Base-by-base conservation (phyloP, 37 sponge, comb jelly and placozoan species). In the Beroe ovata region DNA sequence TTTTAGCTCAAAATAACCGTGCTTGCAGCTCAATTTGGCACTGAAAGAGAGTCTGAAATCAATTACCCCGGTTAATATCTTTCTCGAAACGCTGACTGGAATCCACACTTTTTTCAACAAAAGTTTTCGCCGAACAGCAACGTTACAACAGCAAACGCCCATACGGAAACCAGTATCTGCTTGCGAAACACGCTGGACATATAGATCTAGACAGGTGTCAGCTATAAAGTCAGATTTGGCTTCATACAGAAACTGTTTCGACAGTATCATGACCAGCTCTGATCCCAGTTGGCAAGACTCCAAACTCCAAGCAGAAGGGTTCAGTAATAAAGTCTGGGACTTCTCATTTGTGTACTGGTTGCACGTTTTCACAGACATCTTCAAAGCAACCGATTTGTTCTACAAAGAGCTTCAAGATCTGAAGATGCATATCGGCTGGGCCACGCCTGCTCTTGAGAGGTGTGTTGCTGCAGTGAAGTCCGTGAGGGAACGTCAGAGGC, bases 351-450 rank as follows among this genome's bases (percentile, higher is more conserved):
- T 62, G 8, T 62, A 28, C 26, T 18, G 21, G n/a, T 18, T 62
- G 11, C 11, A 62, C 63, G 8, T 16, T 8, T 62, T 28, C n/a
- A 6, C 21, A 4, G 63, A 62, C 26, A 62, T 62, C n/a, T 62
- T 62, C 63, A 62, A 4, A 8, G 26, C 26, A 23, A 62, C 63
- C 23, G 63, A 62, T 18, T 28, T 62, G 28, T 28, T 62, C 28
- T 62, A 62, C 63, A 62, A 62, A 18, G 3, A 62, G n/a, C 63
- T 62, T 23, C 63, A 62, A 29, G 26, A 62, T 28, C 28, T 62
- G 19, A 29, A 29, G 4, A 23, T 62, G 28, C 28, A 62, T 62
- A 4, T 62, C 26, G 63, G 63, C 8, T 62, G 63, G 63, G n/a
- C n/a, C n/a, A n/a, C n/a, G n/a, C n/a, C n/a, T n/a, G n/a, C n/a